phyloP scores from a whole-genome alignment of 1,140 invertebrate genomes.

The Lamellibrachia luymesi region DNA sequence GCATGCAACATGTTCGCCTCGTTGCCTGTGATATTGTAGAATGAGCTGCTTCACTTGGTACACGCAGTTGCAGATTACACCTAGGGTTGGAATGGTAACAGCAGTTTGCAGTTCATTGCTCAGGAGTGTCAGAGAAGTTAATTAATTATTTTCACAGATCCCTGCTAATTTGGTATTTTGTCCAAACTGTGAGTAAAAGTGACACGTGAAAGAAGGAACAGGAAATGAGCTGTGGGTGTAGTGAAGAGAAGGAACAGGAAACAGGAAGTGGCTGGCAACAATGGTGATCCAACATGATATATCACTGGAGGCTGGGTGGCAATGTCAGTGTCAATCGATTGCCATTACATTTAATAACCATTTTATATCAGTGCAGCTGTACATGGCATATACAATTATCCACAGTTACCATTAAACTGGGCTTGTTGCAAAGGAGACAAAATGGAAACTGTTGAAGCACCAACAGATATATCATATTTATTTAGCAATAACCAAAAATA shows the following conservation, averaged over 20 bases:
- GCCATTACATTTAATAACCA: not conserved
- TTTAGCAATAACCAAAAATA: no score
- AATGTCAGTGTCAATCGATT: not conserved
- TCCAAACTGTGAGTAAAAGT: not conserved
- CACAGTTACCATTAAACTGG: not conserved
- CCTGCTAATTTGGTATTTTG: not conserved
- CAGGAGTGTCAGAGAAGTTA: not conserved
- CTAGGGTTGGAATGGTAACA: not conserved
- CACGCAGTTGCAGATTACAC: not conserved
- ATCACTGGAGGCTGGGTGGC: not conserved
- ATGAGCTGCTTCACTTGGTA: not conserved
- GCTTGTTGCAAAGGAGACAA: not conserved
- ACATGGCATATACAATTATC: not conserved
- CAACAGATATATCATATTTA: no score
- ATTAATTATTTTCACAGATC: not conserved
- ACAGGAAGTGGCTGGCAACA: not conserved
- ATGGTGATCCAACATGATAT: not conserved
- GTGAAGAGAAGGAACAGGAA: not conserved
- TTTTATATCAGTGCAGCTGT: not conserved
- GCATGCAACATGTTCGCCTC: not conserved
- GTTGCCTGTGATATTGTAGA: not conserved
- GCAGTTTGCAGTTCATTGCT: not conserved
- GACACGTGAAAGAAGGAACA: not conserved
- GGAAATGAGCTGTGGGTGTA: not conserved
- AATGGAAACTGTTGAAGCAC: not conserved